Evolutionary conservation across 2,113 vertebrate genomes (phyloP), one percentile per base, ranked within the genome.

Genomic region (Brevimyrus niger): DNA sequence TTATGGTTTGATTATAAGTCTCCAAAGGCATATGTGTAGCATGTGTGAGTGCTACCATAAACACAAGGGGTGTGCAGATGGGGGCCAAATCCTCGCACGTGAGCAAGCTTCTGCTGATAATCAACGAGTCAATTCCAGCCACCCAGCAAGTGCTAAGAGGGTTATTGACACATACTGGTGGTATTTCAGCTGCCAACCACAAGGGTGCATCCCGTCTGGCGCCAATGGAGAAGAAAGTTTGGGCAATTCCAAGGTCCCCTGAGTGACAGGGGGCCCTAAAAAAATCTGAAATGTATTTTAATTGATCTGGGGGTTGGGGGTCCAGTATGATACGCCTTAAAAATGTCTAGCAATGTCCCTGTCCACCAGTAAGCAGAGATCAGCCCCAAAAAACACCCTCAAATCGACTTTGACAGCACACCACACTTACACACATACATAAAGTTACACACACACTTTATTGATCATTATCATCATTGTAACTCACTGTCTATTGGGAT

Each of bases 401-500:
- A n/a, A n/a, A n/a, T n/a, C n/a, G n/a, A 19, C 31, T 27, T 44
- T 73, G n/a, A 51, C 83, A 58, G 2, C 27, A 51, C 85, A 17
- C n/a, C 53, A 89, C 42, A 35, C 76, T 65, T 4, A 87, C 21
- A 61, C 55, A 61, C 55, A n/a, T n/a, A n/a, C n/a, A n/a, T n/a
- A n/a, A n/a, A n/a, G n/a, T n/a, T n/a, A n/a, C n/a, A n/a, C 23
- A 0, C 55, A 90, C 53, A 88, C 58, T 88, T 84, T 82, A 65
- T 89, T 48, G 31, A 10, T 27, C 58, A 31, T n/a, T 87, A 53
- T 47, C 23, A 3, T 2, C n/a, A 38, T 51, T 55, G 44, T 19
- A 55, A 53, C 17, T 27, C 15, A 58, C 83, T 87, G 82, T 88
- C 76, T 88, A 69, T 83, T 89, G 48, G 82, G 69, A 90, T 88